Evolutionary conservation across 1,140 invertebrate genomes (phyloP).

Genomic region (Hydropsyche tenuis): DNA sequence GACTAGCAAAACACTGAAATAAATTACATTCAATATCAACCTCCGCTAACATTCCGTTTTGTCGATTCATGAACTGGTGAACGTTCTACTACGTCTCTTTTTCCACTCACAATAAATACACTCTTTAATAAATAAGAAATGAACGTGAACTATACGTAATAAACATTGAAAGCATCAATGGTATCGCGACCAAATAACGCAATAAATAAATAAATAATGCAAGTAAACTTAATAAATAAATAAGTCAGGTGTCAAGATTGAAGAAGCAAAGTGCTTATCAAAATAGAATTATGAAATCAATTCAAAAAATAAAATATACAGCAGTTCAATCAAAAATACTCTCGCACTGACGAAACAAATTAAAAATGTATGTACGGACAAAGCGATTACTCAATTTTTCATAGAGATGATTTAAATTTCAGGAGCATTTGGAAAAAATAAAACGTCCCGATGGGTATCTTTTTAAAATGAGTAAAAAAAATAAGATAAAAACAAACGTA

Average conservation of each 20-base stretch:
- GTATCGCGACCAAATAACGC: conserved; percentile 19
- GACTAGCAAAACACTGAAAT: too few species aligned
- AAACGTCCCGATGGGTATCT: conserved; percentile 3
- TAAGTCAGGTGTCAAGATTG: conserved; percentile 26
- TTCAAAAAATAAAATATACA: conserved; percentile 34
- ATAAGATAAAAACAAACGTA: conserved; percentile 37
- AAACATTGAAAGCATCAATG: conserved; percentile 14
- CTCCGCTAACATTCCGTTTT: conserved; percentile 2
- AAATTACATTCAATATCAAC: not conserved
- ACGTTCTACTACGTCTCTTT: not conserved
- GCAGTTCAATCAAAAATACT: conserved; percentile 30
- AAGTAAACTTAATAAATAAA: conserved; percentile 22
- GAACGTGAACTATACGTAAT: not conserved
- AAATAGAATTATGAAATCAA: conserved; percentile 20
- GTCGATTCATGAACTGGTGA: not conserved
- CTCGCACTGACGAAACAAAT: conserved; percentile 26
- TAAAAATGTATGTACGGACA: conserved; percentile 25
- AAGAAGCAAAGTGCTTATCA: conserved; percentile 34
- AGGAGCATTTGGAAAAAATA: conserved; percentile 29
- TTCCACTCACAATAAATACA: not conserved
- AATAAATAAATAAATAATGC: conserved; percentile 41
- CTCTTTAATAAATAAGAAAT: conserved; percentile 8
- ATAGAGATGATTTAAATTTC: not conserved
- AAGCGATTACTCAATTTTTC: conserved; percentile 19
- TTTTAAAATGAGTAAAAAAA: conserved; percentile 25